Evolutionary conservation across 2,888 invertebrate genomes (phyloP).

Genomic region (Cheilosia grossa): DNA sequence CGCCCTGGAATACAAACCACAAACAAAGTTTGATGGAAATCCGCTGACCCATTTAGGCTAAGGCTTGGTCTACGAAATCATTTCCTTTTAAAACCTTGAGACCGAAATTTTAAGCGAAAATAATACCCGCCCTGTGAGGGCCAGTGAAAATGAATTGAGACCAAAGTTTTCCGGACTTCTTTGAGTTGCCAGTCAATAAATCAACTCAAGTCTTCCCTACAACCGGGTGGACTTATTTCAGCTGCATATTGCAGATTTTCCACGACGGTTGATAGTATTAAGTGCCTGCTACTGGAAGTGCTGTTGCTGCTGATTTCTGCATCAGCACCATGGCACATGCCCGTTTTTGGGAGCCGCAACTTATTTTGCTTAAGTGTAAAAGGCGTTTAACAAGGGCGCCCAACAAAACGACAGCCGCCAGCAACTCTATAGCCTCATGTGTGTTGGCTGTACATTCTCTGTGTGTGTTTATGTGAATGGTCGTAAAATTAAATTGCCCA

Average conservation of each 20-base stretch:
- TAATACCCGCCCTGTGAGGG: no score
- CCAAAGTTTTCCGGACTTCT: not conserved
- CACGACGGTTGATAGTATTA: constrained; percentile 38
- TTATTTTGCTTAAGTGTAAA: constrained; percentile 67
- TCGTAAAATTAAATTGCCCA: constrained; percentile 64
- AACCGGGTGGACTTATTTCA: constrained; percentile 26
- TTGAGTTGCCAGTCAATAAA: not conserved
- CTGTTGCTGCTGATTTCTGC: constrained; percentile 15
- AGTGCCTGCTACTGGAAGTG: constrained; percentile 29
- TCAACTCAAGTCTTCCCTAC: not conserved
- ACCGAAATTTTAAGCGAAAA: no score
- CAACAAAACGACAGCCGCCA: constrained; percentile 49
- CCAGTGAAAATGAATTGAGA: no score
- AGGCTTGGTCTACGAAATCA: no score
- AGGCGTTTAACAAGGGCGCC: constrained; percentile 65
- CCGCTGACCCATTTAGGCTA: no score
- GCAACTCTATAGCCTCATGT: constrained; percentile 53
- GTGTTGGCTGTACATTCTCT: constrained; percentile 8
- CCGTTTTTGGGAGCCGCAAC: constrained; percentile 45
- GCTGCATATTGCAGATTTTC: constrained; percentile 60
- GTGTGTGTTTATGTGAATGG: constrained; percentile 16
- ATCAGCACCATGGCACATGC: constrained; percentile 14
- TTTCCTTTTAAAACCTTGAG: no score
- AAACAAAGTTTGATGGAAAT: no score
- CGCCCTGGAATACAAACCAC: no score